Base-by-base conservation (phyloP, 2,888 invertebrate species). In the Acrobeloides nanus region DNA sequence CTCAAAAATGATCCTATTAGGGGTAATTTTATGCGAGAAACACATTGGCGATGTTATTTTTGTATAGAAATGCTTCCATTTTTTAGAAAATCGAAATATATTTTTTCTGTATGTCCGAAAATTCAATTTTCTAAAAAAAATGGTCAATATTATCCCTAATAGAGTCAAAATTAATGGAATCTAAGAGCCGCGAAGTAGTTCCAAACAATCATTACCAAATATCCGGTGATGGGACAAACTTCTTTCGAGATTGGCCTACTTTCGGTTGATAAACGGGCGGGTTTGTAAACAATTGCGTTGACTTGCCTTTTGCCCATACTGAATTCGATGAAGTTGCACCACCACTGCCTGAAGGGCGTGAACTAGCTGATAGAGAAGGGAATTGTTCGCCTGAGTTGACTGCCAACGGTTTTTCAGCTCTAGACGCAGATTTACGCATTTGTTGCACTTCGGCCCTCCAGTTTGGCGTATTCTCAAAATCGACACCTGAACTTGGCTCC, bases 151-250 rank as follows among this genome's bases (percentile, higher is more conserved):
- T n/a, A n/a, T n/a, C n/a, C n/a, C n/a, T n/a, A n/a, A n/a, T n/a
- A n/a, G n/a, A n/a, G n/a, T n/a, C n/a, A n/a, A n/a, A n/a, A n/a
- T n/a, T n/a, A n/a, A n/a, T n/a, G n/a, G n/a, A n/a, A n/a, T n/a
- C n/a, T n/a, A n/a, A n/a, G n/a, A n/a, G n/a, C n/a, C n/a, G n/a
- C n/a, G n/a, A n/a, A n/a, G n/a, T n/a, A n/a, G n/a, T n/a, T n/a
- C n/a, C n/a, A n/a, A n/a, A n/a, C n/a, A n/a, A n/a, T n/a, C n/a
- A n/a, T n/a, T n/a, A n/a, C 61, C 61, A 57, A 24, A 46, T 39
- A 4, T 62, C 61, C 4, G 61, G 60, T 21, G 40, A 23, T 12
- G 57, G 61, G 4, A 62, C 39, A 17, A 57, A 23, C 5, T 41
- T n/a, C 29, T 35, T 29, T 6, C 57, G 49, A 17, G 47, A 34